A percentile compares a stretch with the other conserved stretches of the same genome.
phyloP scores from a whole-genome alignment of 2,888 invertebrate species.

The Spisula solida region DNA sequence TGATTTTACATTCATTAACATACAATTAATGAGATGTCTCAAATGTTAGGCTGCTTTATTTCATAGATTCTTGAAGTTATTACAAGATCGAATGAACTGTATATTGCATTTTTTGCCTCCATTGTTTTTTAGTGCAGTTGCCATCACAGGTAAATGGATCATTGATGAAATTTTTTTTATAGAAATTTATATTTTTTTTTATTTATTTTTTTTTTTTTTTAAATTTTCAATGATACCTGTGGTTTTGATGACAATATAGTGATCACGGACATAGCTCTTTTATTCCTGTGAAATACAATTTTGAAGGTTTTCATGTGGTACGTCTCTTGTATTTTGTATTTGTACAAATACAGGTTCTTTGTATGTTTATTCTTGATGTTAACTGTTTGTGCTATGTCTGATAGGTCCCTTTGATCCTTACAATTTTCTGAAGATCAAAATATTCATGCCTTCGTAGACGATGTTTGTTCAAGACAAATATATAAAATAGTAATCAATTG shows the following conservation, averaged over 20 bases:
- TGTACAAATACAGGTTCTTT: conserved; percentile 2
- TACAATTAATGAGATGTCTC: too few species aligned
- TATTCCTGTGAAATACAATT: neutral
- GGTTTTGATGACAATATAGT: neutral
- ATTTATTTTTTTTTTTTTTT: too few species aligned
- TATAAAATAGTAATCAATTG: conserved; percentile 13
- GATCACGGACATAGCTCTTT: neutral
- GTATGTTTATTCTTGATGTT: neutral
- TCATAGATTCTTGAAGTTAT: too few species aligned
- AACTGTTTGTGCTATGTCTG: conserved; percentile 5
- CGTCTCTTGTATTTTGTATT: neutral
- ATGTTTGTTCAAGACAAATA: neutral
- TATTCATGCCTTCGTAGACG: conserved; percentile 1
- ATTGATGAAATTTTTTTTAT: too few species aligned
- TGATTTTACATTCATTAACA: too few species aligned
- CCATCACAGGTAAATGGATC: too few species aligned
- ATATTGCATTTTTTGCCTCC: too few species aligned
- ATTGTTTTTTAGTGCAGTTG: too few species aligned
- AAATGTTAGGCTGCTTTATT: too few species aligned
- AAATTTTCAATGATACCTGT: too few species aligned
- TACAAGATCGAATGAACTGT: too few species aligned
- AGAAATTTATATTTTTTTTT: too few species aligned
- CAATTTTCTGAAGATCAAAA: conserved; percentile 9
- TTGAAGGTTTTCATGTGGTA: neutral
- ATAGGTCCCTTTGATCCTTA: conserved; percentile 11